These are phyloP conservation scores for Plecotus auritus DNA, from an alignment of 2,113 vertebrate genomes.

Conservation along the genomic window DNA sequence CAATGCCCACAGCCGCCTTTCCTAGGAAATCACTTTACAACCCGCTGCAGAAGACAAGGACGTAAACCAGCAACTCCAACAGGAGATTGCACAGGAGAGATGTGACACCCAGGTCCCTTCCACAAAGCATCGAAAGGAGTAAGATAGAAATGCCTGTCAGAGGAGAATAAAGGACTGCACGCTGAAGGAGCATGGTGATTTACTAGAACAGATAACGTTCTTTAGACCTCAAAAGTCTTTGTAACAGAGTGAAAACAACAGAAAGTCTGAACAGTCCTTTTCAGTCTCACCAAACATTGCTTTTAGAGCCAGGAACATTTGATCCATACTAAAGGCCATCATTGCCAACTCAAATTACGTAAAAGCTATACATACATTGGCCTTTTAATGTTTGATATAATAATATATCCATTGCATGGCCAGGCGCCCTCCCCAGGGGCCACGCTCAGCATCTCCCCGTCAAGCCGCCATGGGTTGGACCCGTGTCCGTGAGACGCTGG, in stretches of 20 bases:
- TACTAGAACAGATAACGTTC: background rate
- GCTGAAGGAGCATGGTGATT: background rate
- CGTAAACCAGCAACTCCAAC: background rate
- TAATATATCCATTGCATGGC: background rate
- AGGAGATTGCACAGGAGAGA: background rate
- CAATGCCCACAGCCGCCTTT: background rate
- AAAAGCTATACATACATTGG: background rate
- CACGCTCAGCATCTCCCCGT: background rate
- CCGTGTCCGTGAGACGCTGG: background rate
- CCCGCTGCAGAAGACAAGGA: background rate
- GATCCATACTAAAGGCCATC: background rate
- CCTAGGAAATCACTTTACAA: background rate
- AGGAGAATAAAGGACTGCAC: background rate
- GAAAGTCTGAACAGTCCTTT: background rate
- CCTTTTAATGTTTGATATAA: background rate
- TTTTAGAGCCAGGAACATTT: background rate
- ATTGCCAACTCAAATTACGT: background rate
- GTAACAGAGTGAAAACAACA: background rate
- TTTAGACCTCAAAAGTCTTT: background rate
- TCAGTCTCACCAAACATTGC: background rate
- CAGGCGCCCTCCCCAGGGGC: background rate
- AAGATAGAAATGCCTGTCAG: background rate
- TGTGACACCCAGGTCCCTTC: background rate
- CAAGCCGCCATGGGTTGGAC: too few species aligned
- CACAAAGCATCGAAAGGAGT: background rate